phyloP scores from a whole-genome alignment of 1,140 invertebrate species.

The Alviniconcha marisindica region DNA sequence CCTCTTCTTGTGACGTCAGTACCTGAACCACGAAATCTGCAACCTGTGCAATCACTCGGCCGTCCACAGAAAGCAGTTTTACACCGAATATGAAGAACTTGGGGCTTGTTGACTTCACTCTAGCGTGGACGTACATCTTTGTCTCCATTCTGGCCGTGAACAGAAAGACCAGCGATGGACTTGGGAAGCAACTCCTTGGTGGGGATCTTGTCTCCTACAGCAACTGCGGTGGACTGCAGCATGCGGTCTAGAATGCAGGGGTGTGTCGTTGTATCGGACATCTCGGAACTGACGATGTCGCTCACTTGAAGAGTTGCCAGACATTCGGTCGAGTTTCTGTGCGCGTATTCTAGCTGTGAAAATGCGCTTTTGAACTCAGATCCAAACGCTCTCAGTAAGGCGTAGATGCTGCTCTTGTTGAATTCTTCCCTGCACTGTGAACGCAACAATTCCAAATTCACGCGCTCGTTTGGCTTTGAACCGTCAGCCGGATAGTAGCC shows the following conservation, averaged over 20 bases:
- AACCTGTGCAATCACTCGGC: slow-evolving; percentile 53
- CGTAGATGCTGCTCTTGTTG: slow-evolving; percentile 49
- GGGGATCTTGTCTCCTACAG: neutral
- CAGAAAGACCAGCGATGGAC: slow-evolving; percentile 26
- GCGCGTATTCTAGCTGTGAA: slow-evolving; percentile 42
- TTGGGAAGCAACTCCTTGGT: slow-evolving; percentile 24
- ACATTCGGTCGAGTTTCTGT: slow-evolving; percentile 50
- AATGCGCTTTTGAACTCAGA: slow-evolving; percentile 54
- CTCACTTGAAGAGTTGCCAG: slow-evolving; percentile 48
- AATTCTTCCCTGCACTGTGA: slow-evolving; percentile 46
- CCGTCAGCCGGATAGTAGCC: neutral
- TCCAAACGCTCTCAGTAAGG: slow-evolving; percentile 46
- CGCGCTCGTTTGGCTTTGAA: too few relatives aligned
- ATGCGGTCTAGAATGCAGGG: slow-evolving; percentile 59
- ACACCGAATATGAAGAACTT: slow-evolving; percentile 44
- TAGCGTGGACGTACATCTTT: slow-evolving; percentile 37
- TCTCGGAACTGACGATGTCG: slow-evolving; percentile 45
- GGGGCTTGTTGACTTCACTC: slow-evolving; percentile 17
- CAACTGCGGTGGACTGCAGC: slow-evolving; percentile 48
- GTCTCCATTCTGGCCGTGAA: slow-evolving; percentile 25
- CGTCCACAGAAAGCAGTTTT: slow-evolving; percentile 47
- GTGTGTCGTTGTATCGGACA: slow-evolving; percentile 52
- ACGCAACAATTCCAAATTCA: slow-evolving; percentile 37
- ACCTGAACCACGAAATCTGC: slow-evolving; percentile 32
- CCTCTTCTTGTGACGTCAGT: neutral